phyloP scores from a whole-genome alignment of 2,888 invertebrate species.

The Eledone cirrhosa region DNA sequence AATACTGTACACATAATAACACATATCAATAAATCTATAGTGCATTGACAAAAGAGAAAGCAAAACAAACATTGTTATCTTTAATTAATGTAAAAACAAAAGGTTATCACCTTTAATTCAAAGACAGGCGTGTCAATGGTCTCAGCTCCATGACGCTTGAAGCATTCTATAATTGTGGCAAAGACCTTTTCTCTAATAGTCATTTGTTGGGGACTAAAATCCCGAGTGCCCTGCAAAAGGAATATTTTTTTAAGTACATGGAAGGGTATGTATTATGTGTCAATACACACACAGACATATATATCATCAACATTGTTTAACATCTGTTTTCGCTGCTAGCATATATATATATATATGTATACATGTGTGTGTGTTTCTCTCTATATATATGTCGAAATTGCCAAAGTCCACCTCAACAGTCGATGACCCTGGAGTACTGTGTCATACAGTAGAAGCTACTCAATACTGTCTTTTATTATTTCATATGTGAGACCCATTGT shows the following conservation, averaged over 20 bases:
- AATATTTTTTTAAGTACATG: too few species aligned
- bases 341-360: too few species aligned
- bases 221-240: constrained; percentile 78
- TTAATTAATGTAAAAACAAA: not conserved
- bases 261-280: too few species aligned
- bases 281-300: too few species aligned
- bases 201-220: constrained; percentile 96
- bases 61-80: not conserved
- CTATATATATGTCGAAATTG: too few species aligned
- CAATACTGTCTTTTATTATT: too few species aligned
- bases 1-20: not conserved
- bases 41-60: not conserved
- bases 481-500: too few species aligned
- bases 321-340: too few species aligned
- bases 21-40: not conserved
- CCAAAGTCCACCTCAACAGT: too few species aligned
- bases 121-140: constrained; percentile 98
- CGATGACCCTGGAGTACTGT: too few species aligned
- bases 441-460: too few species aligned
- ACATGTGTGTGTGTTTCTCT: too few species aligned
- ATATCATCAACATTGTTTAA: not conserved
- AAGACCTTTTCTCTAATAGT: constrained; percentile 83
- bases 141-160: constrained; percentile 96
- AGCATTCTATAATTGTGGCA: constrained; percentile 85
- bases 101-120: constrained; percentile 82